phyloP scores from a whole-genome alignment of 37 sponge, comb jelly and placozoan species.

The Chondrilla cf. caribensis region DNA sequence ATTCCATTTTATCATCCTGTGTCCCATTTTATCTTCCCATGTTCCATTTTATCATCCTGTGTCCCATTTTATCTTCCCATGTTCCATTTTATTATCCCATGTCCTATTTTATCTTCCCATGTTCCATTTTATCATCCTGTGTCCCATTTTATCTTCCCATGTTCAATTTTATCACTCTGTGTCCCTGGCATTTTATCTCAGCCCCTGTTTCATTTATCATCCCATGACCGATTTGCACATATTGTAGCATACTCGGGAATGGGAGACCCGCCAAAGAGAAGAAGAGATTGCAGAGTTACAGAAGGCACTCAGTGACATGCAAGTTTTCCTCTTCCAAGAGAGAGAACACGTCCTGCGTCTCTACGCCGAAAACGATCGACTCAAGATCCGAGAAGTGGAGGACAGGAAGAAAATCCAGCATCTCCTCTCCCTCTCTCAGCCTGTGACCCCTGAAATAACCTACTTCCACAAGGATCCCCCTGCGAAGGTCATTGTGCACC shows the following conservation, averaged over 20 bases:
- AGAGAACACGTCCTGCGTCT: slow-evolving; percentile 93
- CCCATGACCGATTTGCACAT: no score
- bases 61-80: no score
- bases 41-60: no score
- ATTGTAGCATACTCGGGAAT: slow-evolving; percentile 81
- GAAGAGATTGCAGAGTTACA: slow-evolving; percentile 94
- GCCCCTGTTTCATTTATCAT: no score
- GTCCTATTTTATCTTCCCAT: no score
- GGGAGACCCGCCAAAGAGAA: slow-evolving; percentile 89
- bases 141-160: no score
- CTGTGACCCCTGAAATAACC: slow-evolving; percentile 52
- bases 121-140: no score
- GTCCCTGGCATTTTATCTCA: no score
- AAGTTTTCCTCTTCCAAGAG: slow-evolving; percentile 96
- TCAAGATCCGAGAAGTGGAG: slow-evolving; percentile 92
- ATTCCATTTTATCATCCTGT: no score
- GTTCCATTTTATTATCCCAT: no score
- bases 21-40: no score
- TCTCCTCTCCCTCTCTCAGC: slow-evolving; percentile 79
- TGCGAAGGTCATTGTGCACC: slow-evolving; percentile 39
- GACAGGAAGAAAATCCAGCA: slow-evolving; percentile 94
- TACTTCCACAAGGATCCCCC: slow-evolving; percentile 79
- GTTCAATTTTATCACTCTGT: no score
- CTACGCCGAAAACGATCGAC: slow-evolving; percentile 95
- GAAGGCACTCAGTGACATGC: slow-evolving; percentile 99